phyloP scores from a whole-genome alignment of 2,113 vertebrate genomes.

The Sula dactylatra region DNA sequence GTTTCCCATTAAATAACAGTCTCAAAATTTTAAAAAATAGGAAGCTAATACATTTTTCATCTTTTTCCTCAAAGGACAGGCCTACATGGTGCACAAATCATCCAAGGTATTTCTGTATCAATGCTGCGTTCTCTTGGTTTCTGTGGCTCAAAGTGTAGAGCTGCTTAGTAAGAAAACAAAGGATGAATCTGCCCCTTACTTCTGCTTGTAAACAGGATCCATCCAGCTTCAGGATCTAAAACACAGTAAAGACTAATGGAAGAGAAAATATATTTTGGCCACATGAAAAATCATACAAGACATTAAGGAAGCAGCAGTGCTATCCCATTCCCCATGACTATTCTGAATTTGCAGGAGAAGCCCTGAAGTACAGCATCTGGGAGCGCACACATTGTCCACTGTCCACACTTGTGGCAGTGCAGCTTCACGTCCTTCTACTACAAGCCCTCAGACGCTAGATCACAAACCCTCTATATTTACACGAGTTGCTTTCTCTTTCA shows the following conservation, averaged over 20 bases:
- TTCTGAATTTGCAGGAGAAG: background rate
- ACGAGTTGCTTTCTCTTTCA: background rate
- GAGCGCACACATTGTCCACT: background rate
- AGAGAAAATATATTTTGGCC: background rate
- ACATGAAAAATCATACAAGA: background rate
- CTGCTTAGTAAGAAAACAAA: background rate
- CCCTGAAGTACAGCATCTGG: background rate
- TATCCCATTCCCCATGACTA: background rate
- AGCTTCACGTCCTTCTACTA: background rate
- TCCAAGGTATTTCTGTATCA: background rate
- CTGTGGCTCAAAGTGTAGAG: background rate
- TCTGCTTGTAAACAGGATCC: background rate
- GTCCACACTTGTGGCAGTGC: background rate
- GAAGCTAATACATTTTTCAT: background rate
- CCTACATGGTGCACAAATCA: background rate
- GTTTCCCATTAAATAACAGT: background rate
- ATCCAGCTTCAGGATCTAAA: background rate
- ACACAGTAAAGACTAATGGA: background rate
- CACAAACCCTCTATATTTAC: background rate
- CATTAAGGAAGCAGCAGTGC: fast-evolving
- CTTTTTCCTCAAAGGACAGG: background rate
- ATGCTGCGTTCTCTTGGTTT: background rate
- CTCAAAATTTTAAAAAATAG: background rate
- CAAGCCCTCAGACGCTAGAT: background rate
- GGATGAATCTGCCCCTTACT: background rate